phyloP scores from a whole-genome alignment of 2,797 vertebrate genomes.

The Chrysocyon brachyurus region DNA sequence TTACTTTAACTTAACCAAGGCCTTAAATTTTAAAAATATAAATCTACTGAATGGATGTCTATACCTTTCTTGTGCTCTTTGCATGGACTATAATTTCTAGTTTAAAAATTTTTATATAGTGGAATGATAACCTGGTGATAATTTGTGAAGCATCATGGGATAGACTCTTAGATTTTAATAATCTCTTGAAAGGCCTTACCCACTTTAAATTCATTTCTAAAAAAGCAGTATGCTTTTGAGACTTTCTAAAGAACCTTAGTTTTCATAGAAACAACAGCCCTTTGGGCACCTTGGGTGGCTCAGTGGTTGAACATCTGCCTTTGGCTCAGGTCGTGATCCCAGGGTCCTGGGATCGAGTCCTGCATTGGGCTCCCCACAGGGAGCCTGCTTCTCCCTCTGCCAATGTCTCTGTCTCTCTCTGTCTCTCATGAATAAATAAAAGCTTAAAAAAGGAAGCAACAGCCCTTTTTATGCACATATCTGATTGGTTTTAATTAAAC shows the following conservation, averaged over 20 bases:
- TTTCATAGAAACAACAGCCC: background rate
- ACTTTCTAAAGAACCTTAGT: background rate
- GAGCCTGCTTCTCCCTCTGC: too few relatives aligned
- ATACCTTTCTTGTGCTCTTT: background rate
- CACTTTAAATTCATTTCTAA: background rate
- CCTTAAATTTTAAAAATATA: background rate
- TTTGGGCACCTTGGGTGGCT: background rate
- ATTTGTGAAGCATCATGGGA: background rate
- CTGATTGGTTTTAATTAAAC: background rate
- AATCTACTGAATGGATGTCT: background rate
- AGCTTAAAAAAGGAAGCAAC: background rate
- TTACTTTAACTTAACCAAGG: background rate
- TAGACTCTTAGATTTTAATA: slow-evolving; percentile 10
- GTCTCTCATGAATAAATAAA: too few relatives aligned
- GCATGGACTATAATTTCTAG: background rate
- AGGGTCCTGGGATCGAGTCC: too few relatives aligned
- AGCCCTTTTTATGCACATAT: background rate
- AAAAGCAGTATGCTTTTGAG: background rate
- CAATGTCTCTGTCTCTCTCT: too few relatives aligned
- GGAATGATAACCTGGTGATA: background rate
- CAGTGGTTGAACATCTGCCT: too few relatives aligned
- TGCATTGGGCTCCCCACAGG: too few relatives aligned
- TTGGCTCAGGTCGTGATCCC: too few relatives aligned
- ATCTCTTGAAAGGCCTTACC: background rate
- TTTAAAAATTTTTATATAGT: background rate